Base-by-base conservation (phyloP, 2,797 vertebrate genomes). In the Anguilla megastoma region DNA sequence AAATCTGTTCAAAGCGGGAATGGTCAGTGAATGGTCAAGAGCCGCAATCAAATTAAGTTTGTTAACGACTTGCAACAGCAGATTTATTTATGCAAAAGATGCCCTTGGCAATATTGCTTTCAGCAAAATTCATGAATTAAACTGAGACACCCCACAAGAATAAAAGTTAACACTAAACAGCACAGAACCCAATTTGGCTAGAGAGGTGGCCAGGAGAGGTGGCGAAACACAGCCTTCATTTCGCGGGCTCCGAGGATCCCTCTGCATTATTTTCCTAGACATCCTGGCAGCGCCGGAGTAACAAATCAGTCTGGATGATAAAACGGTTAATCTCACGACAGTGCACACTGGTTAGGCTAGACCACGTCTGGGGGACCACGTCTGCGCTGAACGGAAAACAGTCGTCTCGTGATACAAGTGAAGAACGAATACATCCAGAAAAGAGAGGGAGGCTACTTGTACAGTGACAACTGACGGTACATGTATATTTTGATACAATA, bases 321-420 rank as follows among this genome's bases (percentile, higher is more conserved):
- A 18, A 85, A 60, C 56, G 30, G n/a, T 85, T 85, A 5, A 85
- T 85, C 52, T 60, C 56, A 33, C 30, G 74, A 76, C 33, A 76
- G 74, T 76, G 33, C 33, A 41, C 14, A 41, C 24, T 33, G 82
- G 21, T 74, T 63, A 21, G 41, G 41, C 41, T 45, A 45, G 50
- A 88, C 66, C 33, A 33, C 63, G 48, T 84, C 80, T 85, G 30
- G 63, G 41, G 41, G 48, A 83, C 50, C 45, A 87, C 27, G 52
- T 41, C 86, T 52, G 45, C 33, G 33, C 63, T 58, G 74, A 74
- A 88, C 74, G 36, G 85, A 69, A 88, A 74, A 54, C 50, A 56
- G 14, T 84, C 48, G 18, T 33, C 14, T 63, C 56, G 41, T 66
- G 79, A 83, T n/a, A 58, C 12, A 54, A 9, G 41, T 56, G 79